phyloP scores from a whole-genome alignment of 2,113 vertebrate species.

The Sakesphorus luctuosus region DNA sequence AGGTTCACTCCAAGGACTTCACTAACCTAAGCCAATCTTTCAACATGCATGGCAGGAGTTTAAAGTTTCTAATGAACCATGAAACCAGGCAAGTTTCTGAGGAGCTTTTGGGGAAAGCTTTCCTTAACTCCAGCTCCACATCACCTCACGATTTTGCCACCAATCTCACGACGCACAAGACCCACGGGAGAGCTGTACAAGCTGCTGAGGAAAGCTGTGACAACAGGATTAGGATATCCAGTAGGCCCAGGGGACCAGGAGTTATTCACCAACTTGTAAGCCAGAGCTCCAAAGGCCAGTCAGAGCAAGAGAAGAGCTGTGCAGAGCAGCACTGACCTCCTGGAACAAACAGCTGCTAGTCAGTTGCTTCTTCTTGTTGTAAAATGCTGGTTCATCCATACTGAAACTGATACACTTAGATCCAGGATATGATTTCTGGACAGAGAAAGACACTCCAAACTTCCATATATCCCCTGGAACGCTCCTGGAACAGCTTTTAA shows the following conservation, averaged over 20 bases:
- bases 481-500: background rate
- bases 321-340: background rate
- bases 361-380: background rate
- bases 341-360: background rate
- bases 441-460: background rate
- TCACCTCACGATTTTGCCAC: constrained; percentile 7
- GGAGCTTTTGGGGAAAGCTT: constrained; percentile 4
- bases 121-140: constrained; percentile 3
- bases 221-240: background rate
- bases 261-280: background rate
- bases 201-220: constrained; percentile 36
- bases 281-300: background rate
- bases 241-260: background rate
- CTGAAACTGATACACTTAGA: background rate
- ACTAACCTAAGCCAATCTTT: constrained; percentile 53
- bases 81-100: constrained; percentile 43
- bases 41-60: constrained; percentile 30
- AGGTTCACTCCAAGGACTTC: constrained; percentile 8
- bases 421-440: background rate
- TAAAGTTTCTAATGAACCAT: constrained; percentile 44
- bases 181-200: background rate
- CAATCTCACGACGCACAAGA: background rate
- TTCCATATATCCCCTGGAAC: background rate
- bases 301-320: background rate
- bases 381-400: background rate